A percentile compares a stretch with the other conserved stretches of the same genome.
phyloP scores from a whole-genome alignment of 2,888 invertebrate species.

The Macrosiphum euphorbiae region DNA sequence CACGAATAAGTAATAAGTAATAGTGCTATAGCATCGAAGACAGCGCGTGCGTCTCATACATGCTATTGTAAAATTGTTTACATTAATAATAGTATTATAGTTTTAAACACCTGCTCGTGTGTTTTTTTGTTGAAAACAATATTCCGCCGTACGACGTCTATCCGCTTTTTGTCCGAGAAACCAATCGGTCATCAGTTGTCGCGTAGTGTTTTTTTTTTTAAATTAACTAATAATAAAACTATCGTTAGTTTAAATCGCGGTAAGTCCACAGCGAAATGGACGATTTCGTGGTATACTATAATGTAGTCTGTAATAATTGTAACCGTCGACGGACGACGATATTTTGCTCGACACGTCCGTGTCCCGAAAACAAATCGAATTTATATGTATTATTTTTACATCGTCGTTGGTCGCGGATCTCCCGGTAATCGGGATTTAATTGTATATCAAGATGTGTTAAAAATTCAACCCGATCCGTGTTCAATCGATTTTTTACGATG shows the following conservation, averaged over 20 bases:
- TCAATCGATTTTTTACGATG: not conserved
- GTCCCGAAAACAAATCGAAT: not conserved
- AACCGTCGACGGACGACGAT: not conserved
- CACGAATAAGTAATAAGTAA: not conserved
- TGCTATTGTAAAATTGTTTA: not conserved
- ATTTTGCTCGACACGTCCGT: not conserved
- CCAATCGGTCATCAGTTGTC: not conserved
- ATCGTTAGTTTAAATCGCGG: conserved; percentile 51
- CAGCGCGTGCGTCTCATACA: not conserved
- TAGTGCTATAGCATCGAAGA: not conserved
- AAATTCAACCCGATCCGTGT: conserved; percentile 13
- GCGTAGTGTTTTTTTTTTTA: conserved; percentile 8
- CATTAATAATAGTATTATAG: not conserved
- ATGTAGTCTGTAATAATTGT: conserved; percentile 27
- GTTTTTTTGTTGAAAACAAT: not conserved
- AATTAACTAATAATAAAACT: not conserved
- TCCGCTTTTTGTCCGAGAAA: not conserved
- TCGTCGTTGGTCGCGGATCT: not conserved
- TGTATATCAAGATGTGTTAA: not conserved
- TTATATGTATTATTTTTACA: not conserved
- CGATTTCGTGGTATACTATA: conserved; percentile 51
- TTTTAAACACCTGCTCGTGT: not conserved
- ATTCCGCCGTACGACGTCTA: not conserved
- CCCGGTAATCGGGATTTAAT: not conserved
- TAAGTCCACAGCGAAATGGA: conserved; percentile 62